Conservation (phyloP, 2,888 invertebrate species). For the Thumatha senex region DNA sequence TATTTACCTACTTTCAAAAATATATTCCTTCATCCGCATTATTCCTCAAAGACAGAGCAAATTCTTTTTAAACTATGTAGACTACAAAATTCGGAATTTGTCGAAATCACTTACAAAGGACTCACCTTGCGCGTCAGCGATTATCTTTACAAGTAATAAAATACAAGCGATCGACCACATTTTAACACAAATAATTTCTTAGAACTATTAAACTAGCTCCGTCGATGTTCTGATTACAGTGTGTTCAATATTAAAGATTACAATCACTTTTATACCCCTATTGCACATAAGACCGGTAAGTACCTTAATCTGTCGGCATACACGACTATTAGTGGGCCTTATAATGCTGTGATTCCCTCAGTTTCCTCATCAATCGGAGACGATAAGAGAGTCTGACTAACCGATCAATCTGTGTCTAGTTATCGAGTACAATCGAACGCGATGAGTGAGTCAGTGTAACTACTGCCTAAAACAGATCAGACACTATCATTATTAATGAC, state of each 20-base stretch:
- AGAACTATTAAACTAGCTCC: neutral
- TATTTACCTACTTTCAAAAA: too few species aligned
- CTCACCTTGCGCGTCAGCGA: slow-evolving; percentile 22
- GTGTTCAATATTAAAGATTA: neutral
- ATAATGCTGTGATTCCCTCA: slow-evolving; percentile 15
- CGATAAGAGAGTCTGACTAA: slow-evolving; percentile 17
- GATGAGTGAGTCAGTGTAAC: too few species aligned
- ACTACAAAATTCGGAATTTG: too few species aligned
- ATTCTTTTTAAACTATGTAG: neutral
- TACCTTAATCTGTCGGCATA: slow-evolving; percentile 25
- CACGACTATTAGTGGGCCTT: neutral
- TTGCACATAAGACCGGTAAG: slow-evolving; percentile 11
- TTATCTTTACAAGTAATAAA: slow-evolving; percentile 17
- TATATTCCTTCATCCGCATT: neutral
- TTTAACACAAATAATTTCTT: neutral
- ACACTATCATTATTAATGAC: too few species aligned
- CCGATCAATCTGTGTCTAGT: neutral
- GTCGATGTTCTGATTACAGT: too few species aligned
- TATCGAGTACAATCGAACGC: neutral
- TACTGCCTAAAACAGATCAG: too few species aligned
- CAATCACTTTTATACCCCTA: slow-evolving; percentile 2
- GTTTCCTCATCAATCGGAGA: slow-evolving; percentile 5
- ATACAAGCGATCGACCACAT: slow-evolving; percentile 23
- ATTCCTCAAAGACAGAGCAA: neutral
- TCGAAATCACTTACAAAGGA: neutral